These are phyloP conservation scores for Smutsia temminckii DNA, from an alignment of 2,797 vertebrate genomes.

Conservation along the genomic window DNA sequence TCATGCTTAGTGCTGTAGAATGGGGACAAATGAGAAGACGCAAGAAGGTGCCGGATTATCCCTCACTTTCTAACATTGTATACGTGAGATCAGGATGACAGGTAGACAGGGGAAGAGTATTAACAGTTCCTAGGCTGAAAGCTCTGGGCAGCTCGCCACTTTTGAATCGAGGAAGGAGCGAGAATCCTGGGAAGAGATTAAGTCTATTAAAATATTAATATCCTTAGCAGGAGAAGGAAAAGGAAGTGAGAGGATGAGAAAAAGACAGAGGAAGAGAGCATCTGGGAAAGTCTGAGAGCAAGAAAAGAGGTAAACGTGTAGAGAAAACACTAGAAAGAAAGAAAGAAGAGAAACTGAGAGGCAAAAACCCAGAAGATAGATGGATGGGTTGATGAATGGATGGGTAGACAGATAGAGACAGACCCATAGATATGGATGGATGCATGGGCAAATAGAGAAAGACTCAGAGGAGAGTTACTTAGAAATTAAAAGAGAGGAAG, in stretches of 20 bases:
- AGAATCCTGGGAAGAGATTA: constrained; percentile 41
- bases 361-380: neutral
- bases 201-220: constrained; percentile 70
- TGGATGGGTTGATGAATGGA: too few relatives aligned
- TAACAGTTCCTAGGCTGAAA: neutral
- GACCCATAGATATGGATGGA: too few relatives aligned
- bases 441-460: too few relatives aligned
- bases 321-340: neutral
- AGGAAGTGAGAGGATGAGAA: accelerated
- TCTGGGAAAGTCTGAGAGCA: neutral
- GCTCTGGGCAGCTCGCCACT: neutral
- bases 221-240: neutral
- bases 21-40: neutral
- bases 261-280: neutral
- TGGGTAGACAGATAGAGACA: neutral
- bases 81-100: neutral
- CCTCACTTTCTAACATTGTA: neutral
- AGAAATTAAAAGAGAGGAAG: too few relatives aligned
- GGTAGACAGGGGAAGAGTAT: neutral
- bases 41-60: neutral
- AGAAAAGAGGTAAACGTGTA: accelerated
- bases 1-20: neutral
- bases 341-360: neutral
- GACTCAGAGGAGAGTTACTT: too few relatives aligned
- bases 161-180: neutral